Evolutionary conservation across 2,888 invertebrate species (phyloP), one percentile per base, ranked within the genome.

Genomic region (Caenorhabditis sp.): DNA sequence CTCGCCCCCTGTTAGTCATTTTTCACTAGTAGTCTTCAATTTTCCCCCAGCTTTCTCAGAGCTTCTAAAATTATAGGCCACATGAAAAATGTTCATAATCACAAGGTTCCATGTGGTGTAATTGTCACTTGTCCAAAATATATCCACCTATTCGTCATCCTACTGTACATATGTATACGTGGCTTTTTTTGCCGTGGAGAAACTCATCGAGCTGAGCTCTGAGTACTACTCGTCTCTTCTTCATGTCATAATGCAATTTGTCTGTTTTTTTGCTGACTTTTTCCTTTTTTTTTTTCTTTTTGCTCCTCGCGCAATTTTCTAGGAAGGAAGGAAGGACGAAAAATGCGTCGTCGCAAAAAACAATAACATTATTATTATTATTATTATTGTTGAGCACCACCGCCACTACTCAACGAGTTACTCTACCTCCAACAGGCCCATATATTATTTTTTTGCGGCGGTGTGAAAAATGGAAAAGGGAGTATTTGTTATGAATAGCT

Each of bases 191-290:
- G n/a, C n/a, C n/a, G n/a, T n/a, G 20, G 1, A 1, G 20, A n/a
- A 61, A 36, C 59, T 27, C 36, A 21, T 57, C 43, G 31, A 31
- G 31, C 10, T 7, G 31, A 7, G 10, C 5, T 59, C 56, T 14
- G 7, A 43, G 10, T 43, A 43, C 43, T 43, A 43, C 43, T 43
- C 43, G 43, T 14, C 43, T 43, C 17, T 43, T 43, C 43, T 43
- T 49, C 67, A 25, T 67, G 67, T 53, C 59, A 63, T 62, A 67
- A 67, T 63, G 67, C 67, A 63, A 67, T 67, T 67, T 67, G 59
- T 67, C 62, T 52, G 53, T 61, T 52, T 56, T 23, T 25, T 20
- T 56, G 38, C 43, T 26, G 49, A 31, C 26, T 14, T n/a, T 43
- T 38, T 14, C 8, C 7, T 17, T 50, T 17, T 5, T 38, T 52